A percentile compares a stretch with the other conserved stretches of the same genome.
Conservation (phyloP, 2,888 invertebrate genomes). For the Rugalucina vietnamica region DNA sequence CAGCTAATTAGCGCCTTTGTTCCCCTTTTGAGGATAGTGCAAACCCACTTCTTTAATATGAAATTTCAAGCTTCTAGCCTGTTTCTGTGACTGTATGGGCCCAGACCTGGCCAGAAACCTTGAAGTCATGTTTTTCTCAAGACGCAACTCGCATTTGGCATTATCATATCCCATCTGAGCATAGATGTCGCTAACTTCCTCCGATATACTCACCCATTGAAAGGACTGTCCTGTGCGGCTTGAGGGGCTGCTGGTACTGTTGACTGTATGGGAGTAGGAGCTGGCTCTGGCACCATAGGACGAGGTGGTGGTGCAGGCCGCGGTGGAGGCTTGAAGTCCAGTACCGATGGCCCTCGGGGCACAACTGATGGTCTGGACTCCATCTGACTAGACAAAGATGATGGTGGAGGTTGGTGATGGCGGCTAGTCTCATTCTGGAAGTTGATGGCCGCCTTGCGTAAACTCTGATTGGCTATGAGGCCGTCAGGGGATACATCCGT, state of each 20-base stretch:
- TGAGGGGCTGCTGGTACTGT: not conserved
- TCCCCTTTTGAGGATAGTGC: too few relatives aligned
- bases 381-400: not conserved
- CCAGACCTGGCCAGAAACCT: too few relatives aligned
- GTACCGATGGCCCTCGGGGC: conserved; percentile 56
- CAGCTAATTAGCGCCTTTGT: too few relatives aligned
- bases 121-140: too few relatives aligned
- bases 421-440: conserved; percentile 97
- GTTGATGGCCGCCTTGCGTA: conserved; percentile 94
- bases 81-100: too few relatives aligned
- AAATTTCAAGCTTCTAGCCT: too few relatives aligned
- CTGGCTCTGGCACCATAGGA: not conserved
- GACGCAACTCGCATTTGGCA: too few relatives aligned
- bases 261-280: not conserved
- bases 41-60: too few relatives aligned
- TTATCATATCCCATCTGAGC: too few relatives aligned
- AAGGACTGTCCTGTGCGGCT: not conserved
- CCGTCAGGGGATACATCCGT: conserved; percentile 96
- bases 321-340: conserved; percentile 52
- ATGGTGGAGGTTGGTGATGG: conserved; percentile 33
- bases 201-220: too few relatives aligned
- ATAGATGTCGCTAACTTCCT: too few relatives aligned
- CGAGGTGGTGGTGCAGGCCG: conserved; percentile 19
- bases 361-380: conserved; percentile 29
- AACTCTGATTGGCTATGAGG: conserved; percentile 94